Conservation (phyloP, 1,140 invertebrate species). For the Conus ventricosus region DNA sequence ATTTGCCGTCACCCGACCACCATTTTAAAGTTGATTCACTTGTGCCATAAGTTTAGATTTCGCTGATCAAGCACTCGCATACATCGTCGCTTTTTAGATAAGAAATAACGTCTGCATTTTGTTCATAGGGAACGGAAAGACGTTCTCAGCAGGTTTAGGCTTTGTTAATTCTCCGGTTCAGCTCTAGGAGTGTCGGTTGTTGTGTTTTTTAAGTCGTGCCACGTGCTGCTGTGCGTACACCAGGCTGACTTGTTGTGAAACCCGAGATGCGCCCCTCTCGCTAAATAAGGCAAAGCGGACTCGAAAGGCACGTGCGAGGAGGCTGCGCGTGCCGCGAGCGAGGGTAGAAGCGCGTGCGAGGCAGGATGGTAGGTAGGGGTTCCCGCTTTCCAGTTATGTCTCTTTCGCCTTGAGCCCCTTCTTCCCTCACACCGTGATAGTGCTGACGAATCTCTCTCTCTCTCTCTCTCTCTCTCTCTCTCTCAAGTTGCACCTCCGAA, state of each 20-base stretch:
- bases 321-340: constrained; percentile 5
- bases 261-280: not conserved
- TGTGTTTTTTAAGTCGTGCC: not conserved
- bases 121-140: no score
- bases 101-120: no score
- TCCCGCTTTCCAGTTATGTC: not conserved
- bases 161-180: no score
- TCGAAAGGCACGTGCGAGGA: constrained; percentile 16
- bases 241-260: constrained; percentile 37
- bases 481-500: not conserved
- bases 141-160: no score
- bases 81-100: no score
- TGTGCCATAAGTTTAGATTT: no score
- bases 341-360: not conserved
- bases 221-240: not conserved
- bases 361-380: not conserved
- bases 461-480: not conserved
- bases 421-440: not conserved
- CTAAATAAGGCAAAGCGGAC: constrained; percentile 45
- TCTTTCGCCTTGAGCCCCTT: no score
- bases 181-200: no score
- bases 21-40: no score
- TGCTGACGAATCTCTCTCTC: constrained; percentile 16
- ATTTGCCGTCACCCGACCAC: no score
- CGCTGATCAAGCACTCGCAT: no score